Evolutionary conservation across 2,797 vertebrate genomes (phyloP).

Genomic region (Phyllotis vaccarum): DNA sequence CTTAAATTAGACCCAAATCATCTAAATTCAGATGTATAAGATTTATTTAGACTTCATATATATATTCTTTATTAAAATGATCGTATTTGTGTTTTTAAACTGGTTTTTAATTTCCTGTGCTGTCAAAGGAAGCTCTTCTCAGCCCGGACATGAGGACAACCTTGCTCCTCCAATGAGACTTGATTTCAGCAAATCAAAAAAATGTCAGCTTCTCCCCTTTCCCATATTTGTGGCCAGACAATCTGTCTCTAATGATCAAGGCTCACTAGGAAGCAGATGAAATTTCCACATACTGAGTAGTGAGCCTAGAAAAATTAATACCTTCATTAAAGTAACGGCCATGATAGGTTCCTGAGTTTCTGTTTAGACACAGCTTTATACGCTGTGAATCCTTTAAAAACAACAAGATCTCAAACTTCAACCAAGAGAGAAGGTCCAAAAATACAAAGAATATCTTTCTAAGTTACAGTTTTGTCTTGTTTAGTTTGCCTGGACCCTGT

Average conservation of each 20-base stretch:
- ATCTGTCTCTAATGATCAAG: not conserved
- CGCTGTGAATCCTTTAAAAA: not conserved
- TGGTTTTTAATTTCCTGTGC: not conserved
- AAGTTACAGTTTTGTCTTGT: not conserved
- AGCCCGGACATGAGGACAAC: not conserved
- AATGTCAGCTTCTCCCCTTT: not conserved
- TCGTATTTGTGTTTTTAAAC: no score
- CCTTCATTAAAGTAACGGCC: conserved; percentile 53
- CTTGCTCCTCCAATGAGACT: not conserved
- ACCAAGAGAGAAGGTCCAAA: not conserved
- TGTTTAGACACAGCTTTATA: not conserved
- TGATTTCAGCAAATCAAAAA: not conserved
- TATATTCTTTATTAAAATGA: not conserved
- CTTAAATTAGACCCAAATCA: conserved; percentile 13
- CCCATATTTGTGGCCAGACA: not conserved
- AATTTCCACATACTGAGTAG: not conserved
- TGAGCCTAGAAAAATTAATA: not conserved
- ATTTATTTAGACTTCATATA: not conserved
- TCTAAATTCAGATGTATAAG: not conserved
- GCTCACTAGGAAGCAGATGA: not conserved
- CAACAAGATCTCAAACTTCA: not conserved
- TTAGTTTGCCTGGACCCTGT: not conserved
- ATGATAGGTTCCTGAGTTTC: conserved; percentile 18
- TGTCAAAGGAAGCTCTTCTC: not conserved
- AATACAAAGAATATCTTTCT: not conserved